Evolutionary conservation across 2,888 invertebrate species (phyloP), one percentile per base, ranked within the genome.

Genomic region (Cantharis nigra): DNA sequence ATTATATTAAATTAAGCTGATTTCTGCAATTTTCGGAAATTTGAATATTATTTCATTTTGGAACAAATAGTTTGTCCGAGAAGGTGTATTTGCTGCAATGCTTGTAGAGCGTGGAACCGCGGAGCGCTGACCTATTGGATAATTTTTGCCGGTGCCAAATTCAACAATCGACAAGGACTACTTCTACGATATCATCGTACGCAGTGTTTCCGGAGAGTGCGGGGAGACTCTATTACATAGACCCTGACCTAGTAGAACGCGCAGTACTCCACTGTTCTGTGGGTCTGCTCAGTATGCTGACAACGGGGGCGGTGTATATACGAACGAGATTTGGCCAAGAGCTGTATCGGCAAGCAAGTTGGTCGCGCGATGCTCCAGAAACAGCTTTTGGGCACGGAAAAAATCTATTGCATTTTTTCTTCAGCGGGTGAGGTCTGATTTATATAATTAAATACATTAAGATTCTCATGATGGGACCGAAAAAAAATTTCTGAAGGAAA

Each of bases 211-310:
- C 79, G 78, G 79, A 78, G 74, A 77, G 80, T 79, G 81, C 79
- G 81, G 80, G 79, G 77, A 79, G 76, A 70, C 78, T 78, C 76
- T 78, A 78, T 80, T 72, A 75, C 74, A 78, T 81, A 80, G 83
- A 82, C 83, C 84, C 83, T 84, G 84, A 84, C 84, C 84, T 84
- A 84, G 82, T 83, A 80, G 82, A 85, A 85, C 82, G 81, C 82
- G 80, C 82, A 80, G 82, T 83, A 80, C 81, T 81, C 82, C 83
- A 81, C 80, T 80, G 80, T 78, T 49, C 49, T 49, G 49, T 49
- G 49, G 49, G 49, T 49, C 49, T 49, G 49, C 13, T 83, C 81
- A 78, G 81, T 80, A 76, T 79, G 80, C 81, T 80, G 80, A 78
- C 80, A 81, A 81, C 82, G 83, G 82, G 82, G 84, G 83, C 83